phyloP scores from a whole-genome alignment of 2,113 vertebrate species.

The Dicaeum eximium region DNA sequence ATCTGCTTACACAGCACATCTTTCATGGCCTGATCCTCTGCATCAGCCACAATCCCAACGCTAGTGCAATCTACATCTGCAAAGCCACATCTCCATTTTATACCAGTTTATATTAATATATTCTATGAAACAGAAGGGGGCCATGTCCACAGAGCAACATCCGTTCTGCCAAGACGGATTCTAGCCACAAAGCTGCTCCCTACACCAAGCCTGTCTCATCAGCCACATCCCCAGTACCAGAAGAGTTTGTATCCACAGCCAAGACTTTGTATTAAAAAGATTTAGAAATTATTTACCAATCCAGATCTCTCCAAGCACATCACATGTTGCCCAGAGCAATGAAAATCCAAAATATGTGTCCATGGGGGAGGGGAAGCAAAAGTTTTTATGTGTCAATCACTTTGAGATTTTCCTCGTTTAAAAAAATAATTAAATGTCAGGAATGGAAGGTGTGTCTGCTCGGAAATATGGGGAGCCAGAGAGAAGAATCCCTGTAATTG shows the following conservation, averaged over 20 bases:
- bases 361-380: not conserved
- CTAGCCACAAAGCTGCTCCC: not conserved
- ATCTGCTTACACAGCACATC: not conserved
- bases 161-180: not conserved
- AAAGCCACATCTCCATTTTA: constrained; percentile 15
- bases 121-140: not conserved
- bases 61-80: not conserved
- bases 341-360: constrained; percentile 7
- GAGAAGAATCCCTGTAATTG: constrained; percentile 40
- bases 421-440: constrained; percentile 56
- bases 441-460: constrained; percentile 36
- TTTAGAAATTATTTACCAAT: constrained; percentile 42
- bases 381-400: not conserved
- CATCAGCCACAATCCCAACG: not conserved
- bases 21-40: not conserved
- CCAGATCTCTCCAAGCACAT: constrained; percentile 58
- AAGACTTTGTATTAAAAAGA: constrained; percentile 35
- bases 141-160: not conserved
- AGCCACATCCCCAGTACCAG: not conserved
- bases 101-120: not conserved
- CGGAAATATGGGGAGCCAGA: constrained; percentile 24
- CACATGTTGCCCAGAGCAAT: constrained; percentile 40
- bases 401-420: constrained; percentile 32
- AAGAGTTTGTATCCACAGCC: constrained; percentile 20
- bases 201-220: not conserved